Percentiles rank a stretch among this genome's conserved stretches.
Conservation (phyloP, 2,797 vertebrate species). For the Salmo trutta region DNA sequence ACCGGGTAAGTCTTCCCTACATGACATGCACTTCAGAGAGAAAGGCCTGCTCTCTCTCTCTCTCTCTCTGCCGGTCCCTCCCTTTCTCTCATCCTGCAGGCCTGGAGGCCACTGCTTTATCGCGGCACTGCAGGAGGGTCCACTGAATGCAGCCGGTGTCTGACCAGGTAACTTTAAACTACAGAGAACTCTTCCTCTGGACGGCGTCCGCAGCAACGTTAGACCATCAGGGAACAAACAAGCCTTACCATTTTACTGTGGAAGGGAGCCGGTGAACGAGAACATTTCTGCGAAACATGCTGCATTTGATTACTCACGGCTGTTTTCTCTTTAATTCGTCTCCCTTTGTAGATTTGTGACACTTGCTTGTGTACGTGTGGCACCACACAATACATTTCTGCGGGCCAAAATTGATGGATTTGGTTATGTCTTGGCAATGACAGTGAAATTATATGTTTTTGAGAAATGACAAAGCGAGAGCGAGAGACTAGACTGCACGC, state of each 20-base stretch:
- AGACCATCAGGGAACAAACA: neutral
- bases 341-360: neutral
- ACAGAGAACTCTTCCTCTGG: neutral
- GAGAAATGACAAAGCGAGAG: too few relatives aligned
- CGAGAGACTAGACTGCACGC: too few relatives aligned
- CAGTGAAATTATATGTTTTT: conserved; percentile 59
- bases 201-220: neutral
- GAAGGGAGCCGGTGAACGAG: neutral
- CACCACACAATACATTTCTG: neutral
- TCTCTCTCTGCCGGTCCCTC: too few relatives aligned
- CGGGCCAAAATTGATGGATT: neutral
- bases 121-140: neutral
- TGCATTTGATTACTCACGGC: neutral
- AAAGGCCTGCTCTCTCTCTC: too few relatives aligned
- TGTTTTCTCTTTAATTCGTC: neutral
- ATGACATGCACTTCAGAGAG: too few relatives aligned
- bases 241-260: neutral
- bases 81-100: too few relatives aligned
- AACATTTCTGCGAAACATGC: neutral
- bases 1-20: too few relatives aligned
- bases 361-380: neutral
- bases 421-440: conserved; percentile 44
- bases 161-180: neutral
- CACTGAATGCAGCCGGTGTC: neutral
- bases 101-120: too few relatives aligned